Evolutionary conservation across 1,140 invertebrate genomes (phyloP).

Genomic region (Nasonia giraulti): DNA sequence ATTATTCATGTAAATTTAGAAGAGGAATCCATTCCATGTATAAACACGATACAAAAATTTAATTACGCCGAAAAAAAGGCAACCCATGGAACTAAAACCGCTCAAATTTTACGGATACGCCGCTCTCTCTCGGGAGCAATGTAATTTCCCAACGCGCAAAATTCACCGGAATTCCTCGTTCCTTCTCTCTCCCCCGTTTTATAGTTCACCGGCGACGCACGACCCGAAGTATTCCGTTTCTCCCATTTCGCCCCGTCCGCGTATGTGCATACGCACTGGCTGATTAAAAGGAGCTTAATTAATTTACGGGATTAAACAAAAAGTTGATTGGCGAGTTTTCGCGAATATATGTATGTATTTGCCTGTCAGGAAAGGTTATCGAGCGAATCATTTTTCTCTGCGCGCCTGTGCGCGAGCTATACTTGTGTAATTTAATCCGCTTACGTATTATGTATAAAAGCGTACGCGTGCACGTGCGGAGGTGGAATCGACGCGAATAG

Average conservation of each 20-base stretch:
- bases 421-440: background rate
- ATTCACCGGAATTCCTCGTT: background rate
- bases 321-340: no score
- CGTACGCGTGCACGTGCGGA: no score
- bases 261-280: constrained; percentile 36
- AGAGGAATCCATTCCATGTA: background rate
- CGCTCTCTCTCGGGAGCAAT: background rate
- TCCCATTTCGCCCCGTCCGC: background rate
- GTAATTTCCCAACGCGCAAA: constrained; percentile 15
- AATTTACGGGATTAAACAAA: constrained; percentile 30
- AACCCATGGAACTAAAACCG: background rate
- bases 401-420: background rate
- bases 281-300: constrained; percentile 53
- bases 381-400: background rate
- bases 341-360: constrained; percentile 18
- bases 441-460: background rate
- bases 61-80: background rate
- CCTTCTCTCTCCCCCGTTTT: background rate
- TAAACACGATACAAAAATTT: background rate
- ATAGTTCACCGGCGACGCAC: background rate
- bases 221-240: background rate
- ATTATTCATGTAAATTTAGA: background rate
- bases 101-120: background rate
- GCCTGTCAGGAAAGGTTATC: background rate
- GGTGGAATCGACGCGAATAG: no score